phyloP scores from a whole-genome alignment of 2,888 invertebrate genomes.

The Heliconius cydno region DNA sequence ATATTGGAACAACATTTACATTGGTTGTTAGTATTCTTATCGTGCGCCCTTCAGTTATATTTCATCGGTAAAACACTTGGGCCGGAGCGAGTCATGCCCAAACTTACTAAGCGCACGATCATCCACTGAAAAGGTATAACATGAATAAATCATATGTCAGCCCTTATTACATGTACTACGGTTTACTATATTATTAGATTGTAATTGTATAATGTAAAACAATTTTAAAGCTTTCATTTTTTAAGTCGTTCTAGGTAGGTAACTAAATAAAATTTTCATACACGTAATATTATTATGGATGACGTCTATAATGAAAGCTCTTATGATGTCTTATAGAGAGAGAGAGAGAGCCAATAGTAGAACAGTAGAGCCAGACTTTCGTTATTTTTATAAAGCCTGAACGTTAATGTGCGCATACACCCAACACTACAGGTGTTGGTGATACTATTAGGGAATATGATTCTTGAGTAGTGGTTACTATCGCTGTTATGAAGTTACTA shows the following conservation, averaged over 20 bases:
- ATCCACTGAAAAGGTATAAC: slow-evolving; percentile 5
- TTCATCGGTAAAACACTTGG: slow-evolving; percentile 47
- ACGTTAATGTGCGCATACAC: too few species aligned
- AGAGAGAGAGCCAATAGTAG: too few species aligned
- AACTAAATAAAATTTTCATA: neutral
- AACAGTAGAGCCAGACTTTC: too few species aligned
- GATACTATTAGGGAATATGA: too few species aligned
- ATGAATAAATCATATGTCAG: slow-evolving; percentile 21
- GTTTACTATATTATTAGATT: neutral
- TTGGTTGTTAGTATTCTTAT: slow-evolving; percentile 48
- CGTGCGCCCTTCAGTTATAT: slow-evolving; percentile 46
- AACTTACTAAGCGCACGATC: slow-evolving; percentile 11
- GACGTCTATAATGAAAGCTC: too few species aligned
- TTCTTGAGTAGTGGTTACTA: too few species aligned
- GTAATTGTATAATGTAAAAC: neutral
- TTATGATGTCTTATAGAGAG: too few species aligned
- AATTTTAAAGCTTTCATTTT: neutral
- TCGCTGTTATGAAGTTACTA: too few species aligned
- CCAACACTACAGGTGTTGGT: too few species aligned
- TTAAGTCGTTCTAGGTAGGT: neutral
- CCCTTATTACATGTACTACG: neutral
- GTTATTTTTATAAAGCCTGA: too few species aligned
- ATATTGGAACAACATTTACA: slow-evolving; percentile 45
- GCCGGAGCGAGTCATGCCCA: slow-evolving; percentile 44
- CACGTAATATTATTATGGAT: neutral